Evolutionary conservation across 2,113 vertebrate species (phyloP), one percentile per base, ranked within the genome.

Genomic region (Xiphophorus hellerii): DNA sequence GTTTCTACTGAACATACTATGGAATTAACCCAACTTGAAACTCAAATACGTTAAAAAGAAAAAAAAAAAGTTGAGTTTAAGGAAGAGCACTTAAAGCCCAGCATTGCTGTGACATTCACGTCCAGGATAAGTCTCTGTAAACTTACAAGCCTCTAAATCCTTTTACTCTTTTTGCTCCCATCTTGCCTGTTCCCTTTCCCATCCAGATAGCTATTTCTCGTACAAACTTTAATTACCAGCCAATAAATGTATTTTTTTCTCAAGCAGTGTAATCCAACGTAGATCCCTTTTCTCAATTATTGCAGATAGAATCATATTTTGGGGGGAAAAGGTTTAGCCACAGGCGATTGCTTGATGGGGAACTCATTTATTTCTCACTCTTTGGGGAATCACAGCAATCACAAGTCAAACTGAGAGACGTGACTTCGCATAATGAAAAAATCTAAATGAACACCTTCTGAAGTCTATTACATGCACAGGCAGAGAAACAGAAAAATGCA

Each of bases 291-390:
- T 67, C 84, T 83, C 89, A 89, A 85, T 90, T 89, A 91, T 69
- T 62, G 74, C 75, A 29, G 81, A 84, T 78, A 51, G 81, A 90
- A 90, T 92, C 86, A 87, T 0, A 81, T 88, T 88, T 81, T 76
- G 66, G 67, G 80, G 84, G 73, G 87, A 80, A 76, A 31, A 0
- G 42, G 62, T 82, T 84, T 80, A 77, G 86, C 83, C 39, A 48
- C 20, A 28, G 68, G 79, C 80, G 85, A 90, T 88, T 82, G 79
- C 74, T 83, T 76, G 76, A 83, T 81, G 76, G 75, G 48, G 88
- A 90, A 87, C 84, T 86, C 77, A 86, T 91, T 92, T 88, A 85
- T 91, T 91, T 83, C 73, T 76, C 76, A 28, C 80, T 92, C 87
- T 84, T 67, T 75, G 29, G 78, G 87, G 84, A 90, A 73, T 28